These are phyloP conservation scores for Pardosa pseudoannulata DNA, from an alignment of 2,888 invertebrate genomes.

Conservation along the genomic window DNA sequence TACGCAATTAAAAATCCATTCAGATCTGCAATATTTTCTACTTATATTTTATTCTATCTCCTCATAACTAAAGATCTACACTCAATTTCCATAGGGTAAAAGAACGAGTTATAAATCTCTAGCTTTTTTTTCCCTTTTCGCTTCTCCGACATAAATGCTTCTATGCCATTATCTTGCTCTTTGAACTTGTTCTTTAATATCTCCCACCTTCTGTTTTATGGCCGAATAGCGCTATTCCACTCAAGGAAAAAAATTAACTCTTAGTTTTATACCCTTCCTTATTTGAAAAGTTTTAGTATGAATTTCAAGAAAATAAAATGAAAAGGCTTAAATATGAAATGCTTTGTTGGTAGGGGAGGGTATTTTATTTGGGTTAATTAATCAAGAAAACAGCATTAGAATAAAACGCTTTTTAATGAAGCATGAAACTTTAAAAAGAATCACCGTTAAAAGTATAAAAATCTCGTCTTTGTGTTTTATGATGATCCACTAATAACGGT, in stretches of 20 bases:
- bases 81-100: not conserved
- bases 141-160: too few relatives aligned
- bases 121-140: not conserved
- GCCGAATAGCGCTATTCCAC: not conserved
- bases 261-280: not conserved
- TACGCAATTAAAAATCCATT: too few relatives aligned
- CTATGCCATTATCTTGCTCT: not conserved
- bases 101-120: not conserved
- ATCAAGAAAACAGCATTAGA: not conserved
- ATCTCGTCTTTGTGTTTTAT: not conserved
- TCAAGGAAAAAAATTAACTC: too few relatives aligned
- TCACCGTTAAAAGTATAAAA: not conserved
- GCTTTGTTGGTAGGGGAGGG: too few relatives aligned
- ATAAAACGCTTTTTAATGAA: not conserved
- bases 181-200: not conserved
- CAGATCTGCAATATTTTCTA: too few relatives aligned
- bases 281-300: not conserved
- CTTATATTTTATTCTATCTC: too few relatives aligned
- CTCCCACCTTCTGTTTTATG: not conserved
- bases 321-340: too few relatives aligned
- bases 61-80: not conserved
- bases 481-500: not conserved
- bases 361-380: not conserved
- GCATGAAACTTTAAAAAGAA: not conserved
- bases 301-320: not conserved